These are phyloP conservation scores for Phania funesta DNA, from an alignment of 2,888 invertebrate genomes.

Conservation along the genomic window DNA sequence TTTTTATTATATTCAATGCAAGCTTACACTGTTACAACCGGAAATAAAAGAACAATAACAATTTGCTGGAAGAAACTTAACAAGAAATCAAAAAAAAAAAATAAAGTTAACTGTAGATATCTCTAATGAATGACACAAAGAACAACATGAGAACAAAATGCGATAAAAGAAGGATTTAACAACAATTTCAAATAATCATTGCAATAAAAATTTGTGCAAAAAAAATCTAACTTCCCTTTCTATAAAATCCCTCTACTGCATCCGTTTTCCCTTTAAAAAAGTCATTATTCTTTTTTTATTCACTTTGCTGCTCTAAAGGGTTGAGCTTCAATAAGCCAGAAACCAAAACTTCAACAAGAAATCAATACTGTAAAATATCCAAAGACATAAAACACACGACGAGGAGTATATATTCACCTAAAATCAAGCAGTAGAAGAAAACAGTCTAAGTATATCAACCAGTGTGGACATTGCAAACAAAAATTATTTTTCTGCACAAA, in stretches of 20 bases:
- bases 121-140: slow-evolving; percentile 11
- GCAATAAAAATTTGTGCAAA: slow-evolving; percentile 1
- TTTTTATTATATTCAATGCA: neutral
- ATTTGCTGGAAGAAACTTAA: slow-evolving; percentile 20
- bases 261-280: slow-evolving; percentile 4
- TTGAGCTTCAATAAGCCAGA: slow-evolving; percentile 14
- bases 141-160: neutral
- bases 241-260: neutral
- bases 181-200: slow-evolving; percentile 53
- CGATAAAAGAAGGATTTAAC: slow-evolving; percentile 19
- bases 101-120: slow-evolving; percentile 6
- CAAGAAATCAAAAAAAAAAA: slow-evolving; percentile 3
- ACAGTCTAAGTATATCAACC: slow-evolving; percentile 3
- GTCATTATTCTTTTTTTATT: neutral
- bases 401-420: neutral
- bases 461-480: slow-evolving; percentile 2
- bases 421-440: neutral
- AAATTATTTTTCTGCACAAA: neutral
- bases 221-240: neutral
- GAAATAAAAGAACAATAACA: slow-evolving; percentile 43
- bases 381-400: neutral
- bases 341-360: slow-evolving; percentile 13
- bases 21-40: neutral
- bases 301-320: neutral
- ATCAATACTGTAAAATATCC: neutral